phyloP scores from a whole-genome alignment of 2,113 vertebrate species.

The Psammodynastes pulverulentus region DNA sequence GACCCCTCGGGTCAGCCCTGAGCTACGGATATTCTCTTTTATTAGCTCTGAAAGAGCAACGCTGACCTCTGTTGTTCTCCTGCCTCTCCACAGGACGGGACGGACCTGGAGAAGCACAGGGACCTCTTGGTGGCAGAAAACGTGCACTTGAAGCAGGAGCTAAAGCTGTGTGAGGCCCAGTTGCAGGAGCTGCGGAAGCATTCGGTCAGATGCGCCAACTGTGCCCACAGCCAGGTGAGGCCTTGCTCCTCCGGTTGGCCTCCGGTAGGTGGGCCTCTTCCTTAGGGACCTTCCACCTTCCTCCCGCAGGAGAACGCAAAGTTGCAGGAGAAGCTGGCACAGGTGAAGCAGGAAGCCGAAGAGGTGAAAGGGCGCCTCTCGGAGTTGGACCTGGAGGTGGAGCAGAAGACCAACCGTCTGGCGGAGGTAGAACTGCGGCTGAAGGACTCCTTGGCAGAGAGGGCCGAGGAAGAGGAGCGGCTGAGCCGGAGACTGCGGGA shows the following conservation, averaged over 20 bases:
- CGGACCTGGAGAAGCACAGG: conserved; percentile 89
- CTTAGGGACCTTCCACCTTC: background rate
- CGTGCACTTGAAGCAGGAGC: conserved; percentile 83
- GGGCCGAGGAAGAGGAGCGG: conserved; percentile 74
- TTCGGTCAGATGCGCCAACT: conserved; percentile 61
- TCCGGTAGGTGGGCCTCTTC: rapidly evolving
- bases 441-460: conserved; percentile 76
- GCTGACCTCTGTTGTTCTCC: background rate
- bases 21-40: background rate
- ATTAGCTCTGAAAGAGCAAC: too few species aligned
- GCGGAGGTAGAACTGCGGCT: conserved; percentile 75
- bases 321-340: conserved; percentile 74
- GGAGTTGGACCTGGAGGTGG: conserved; percentile 77
- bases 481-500: conserved; percentile 77
- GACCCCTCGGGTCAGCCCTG: background rate
- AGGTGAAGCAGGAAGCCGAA: conserved; percentile 76
- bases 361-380: conserved; percentile 69
- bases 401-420: conserved; percentile 75
- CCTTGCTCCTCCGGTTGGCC: rapidly evolving
- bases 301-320: conserved; percentile 70
- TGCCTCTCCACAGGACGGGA: conserved; percentile 74
- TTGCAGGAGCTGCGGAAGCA: conserved; percentile 66
- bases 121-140: conserved; percentile 89
- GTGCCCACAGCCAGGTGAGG: conserved; percentile 78
- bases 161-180: conserved; percentile 73